phyloP scores from a whole-genome alignment of 2,113 vertebrate genomes.

The Lucifuga dentata region DNA sequence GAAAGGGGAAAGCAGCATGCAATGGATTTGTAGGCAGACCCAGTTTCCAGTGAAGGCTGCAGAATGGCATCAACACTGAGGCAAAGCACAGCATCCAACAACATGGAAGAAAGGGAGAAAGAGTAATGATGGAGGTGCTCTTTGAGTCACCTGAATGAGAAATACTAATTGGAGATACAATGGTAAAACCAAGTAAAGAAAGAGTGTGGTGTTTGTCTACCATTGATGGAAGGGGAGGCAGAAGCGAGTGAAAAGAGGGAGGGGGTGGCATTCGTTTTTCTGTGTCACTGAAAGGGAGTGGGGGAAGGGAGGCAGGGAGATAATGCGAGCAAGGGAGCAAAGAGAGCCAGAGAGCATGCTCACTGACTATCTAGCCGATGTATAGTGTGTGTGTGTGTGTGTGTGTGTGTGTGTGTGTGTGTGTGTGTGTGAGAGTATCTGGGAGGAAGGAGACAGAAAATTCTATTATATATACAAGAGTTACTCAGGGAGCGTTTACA shows the following conservation, averaged over 20 bases:
- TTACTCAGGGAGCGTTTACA: conserved; percentile 48
- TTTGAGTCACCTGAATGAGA: conserved; percentile 2
- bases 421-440: too few relatives aligned
- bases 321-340: conserved; percentile 70
- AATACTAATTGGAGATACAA: conserved; percentile 8
- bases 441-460: too few relatives aligned
- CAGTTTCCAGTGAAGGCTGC: conserved; percentile 63
- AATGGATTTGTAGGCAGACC: conserved; percentile 72
- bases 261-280: conserved; percentile 79
- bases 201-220: conserved; percentile 71
- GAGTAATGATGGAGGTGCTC: conserved; percentile 27
- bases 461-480: too few relatives aligned
- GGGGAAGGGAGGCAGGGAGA: conserved; percentile 76
- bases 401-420: conserved; percentile 49
- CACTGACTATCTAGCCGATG: conserved; percentile 70
- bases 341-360: conserved; percentile 66
- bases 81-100: conserved; percentile 39
- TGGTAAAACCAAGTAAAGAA: conserved; percentile 29
- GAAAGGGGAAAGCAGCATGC: conserved; percentile 45
- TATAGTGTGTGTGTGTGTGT: conserved; percentile 37
- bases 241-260: conserved; percentile 53
- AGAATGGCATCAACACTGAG: conserved; percentile 56
- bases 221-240: conserved; percentile 62
- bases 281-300: conserved; percentile 82
- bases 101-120: conserved; percentile 42